Base-by-base conservation (phyloP, 2,113 vertebrate genomes). In the Myotis brandtii region DNA sequence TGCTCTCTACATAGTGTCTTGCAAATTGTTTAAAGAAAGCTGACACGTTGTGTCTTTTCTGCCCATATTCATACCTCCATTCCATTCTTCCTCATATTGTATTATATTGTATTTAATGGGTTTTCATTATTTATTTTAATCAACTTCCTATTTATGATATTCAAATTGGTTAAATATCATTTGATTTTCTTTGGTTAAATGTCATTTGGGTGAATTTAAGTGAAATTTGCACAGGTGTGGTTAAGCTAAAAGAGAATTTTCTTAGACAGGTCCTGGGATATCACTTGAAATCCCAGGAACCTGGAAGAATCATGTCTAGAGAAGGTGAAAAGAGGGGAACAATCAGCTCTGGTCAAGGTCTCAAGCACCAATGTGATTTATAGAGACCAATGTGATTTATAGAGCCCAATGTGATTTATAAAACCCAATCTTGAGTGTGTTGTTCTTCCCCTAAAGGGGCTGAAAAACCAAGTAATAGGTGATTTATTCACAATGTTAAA, bases 41-140 rank as follows among this genome's bases (percentile, higher is more conserved):
- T 54, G 17, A 30, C 20, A 88, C 10, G 23, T 6, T 52, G 14
- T 37, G 0, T n/a, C 50, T 91, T 89, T 56, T 75, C 13, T 87
- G 23, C 83, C 6, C 27, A 76, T 25, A 66, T 70, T 87, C 14
- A 70, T 81, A 85, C 14, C 6, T 81, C 52, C 9, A 82, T 34
- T 9, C 75, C 16, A n/a, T 85, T 92, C 21, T 70, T 89, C 25
- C 80, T 48, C 32, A 69, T 85, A 72, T 56, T n/a, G 6, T 32
- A 92, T 84, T 77, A 13, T 54, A 91, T 43, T 50, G 3, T 14
- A 14, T 66, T 87, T 84, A 62, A 48, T 88, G 54, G 62, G 18
- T 76, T 89, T 81, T 11, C 5, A 37, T 85, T 75, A 25, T n/a
- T 88, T 59, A 16, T 70, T 91, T 96, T 72, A 94, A 81, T 81